These are phyloP conservation scores for Reinhardtius hippoglossoides DNA, from an alignment of 2,113 vertebrate species.

Conservation along the genomic window DNA sequence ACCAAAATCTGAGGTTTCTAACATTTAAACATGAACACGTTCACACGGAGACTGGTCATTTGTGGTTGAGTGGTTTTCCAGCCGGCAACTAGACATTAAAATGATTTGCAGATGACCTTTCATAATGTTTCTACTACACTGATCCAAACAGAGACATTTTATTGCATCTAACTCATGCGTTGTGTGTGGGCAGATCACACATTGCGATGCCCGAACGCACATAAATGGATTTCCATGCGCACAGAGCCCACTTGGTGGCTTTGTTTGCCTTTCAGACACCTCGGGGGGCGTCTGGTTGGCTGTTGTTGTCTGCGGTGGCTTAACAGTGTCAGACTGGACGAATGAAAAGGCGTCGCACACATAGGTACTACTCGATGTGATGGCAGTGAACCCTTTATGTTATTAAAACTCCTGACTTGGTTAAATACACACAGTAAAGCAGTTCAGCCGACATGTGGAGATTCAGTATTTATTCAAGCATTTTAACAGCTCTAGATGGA, in stretches of 20 bases:
- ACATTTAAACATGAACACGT: constrained; percentile 27
- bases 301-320: constrained; percentile 35
- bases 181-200: constrained; percentile 8
- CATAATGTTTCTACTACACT: constrained; percentile 21
- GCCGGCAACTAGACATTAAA: constrained; percentile 18
- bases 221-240: constrained; percentile 51
- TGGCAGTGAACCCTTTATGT: constrained; percentile 33
- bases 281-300: constrained; percentile 24
- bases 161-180: constrained; percentile 1
- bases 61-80: constrained; percentile 21
- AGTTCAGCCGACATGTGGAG: not conserved
- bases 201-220: constrained; percentile 20
- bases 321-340: constrained; percentile 24
- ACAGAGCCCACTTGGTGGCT: constrained; percentile 23
- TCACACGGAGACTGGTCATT: not conserved
- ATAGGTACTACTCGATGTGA: constrained; percentile 30
- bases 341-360: constrained; percentile 21
- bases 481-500: constrained; percentile 35
- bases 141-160: constrained; percentile 10
- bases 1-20: constrained; percentile 27
- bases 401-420: constrained; percentile 36
- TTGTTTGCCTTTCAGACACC: constrained; percentile 51
- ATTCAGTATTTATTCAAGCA: constrained; percentile 26
- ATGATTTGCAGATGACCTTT: constrained; percentile 26
- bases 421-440: constrained; percentile 33